Evolutionary conservation across 2,113 vertebrate genomes (phyloP), one percentile per base, ranked within the genome.

Genomic region (Hypanus sabinus): DNA sequence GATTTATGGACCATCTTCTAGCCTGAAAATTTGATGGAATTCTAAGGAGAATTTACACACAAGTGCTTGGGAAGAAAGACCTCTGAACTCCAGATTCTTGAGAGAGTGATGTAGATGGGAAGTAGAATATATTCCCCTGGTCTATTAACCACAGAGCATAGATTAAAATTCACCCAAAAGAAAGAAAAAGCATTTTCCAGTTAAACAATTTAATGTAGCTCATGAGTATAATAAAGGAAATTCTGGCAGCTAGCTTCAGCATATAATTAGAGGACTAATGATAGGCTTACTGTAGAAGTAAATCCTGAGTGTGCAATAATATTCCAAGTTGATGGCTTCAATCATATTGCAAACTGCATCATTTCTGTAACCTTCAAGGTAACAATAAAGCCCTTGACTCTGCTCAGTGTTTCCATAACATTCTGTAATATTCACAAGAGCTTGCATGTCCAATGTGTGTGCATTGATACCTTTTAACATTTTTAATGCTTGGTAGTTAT

Each of bases 151-250:
- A 71, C 91, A 93, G 55, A 71, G 24, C 70, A 93, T 38, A 55
- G 36, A 36, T 14, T 73, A 22, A 71, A 70, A 71, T 92, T 92
- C 71, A 38, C 10, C 68, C 91, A 75, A 46, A 71, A 55, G 91
- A 93, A 65, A 24, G 62, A 65, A 68, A 62, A 65, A 33, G 38
- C 20, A 16, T 73, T 93, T 55, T 75, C 70, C 33, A 93, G 91
- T 73, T 93, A 93, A 93, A 33, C 33, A 71, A 73, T 55, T 93
- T 93, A 93, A 93, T 16, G 38, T 30, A 46, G 70, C 91, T 73
- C 70, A 38, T 75, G 91, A 70, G 91, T 75, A 55, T 73, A 73
- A 93, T 93, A 93, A 90, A 93, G 55, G 16, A 93, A 93, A 93
- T 90, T 16, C 91, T 93, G 91, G 33, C 91, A 46, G 91, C 70